Percentiles rank a stretch among this genome's conserved stretches.
phyloP scores from a whole-genome alignment of 2,888 invertebrate species.

The Teleiodes luculella region DNA sequence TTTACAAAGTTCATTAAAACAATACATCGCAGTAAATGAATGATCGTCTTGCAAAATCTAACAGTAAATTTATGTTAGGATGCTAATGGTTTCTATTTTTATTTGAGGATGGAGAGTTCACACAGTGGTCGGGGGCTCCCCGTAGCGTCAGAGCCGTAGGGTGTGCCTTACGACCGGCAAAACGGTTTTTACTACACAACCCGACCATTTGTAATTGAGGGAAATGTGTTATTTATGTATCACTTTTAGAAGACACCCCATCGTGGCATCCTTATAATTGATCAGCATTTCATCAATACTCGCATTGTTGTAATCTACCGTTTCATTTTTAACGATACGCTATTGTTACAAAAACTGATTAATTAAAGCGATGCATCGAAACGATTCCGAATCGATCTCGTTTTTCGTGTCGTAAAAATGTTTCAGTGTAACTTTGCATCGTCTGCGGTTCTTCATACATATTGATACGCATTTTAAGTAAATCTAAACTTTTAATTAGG shows the following conservation, averaged over 20 bases:
- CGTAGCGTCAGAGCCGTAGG: constrained; percentile 56
- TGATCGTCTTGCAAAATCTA: neutral
- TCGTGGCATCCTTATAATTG: constrained; percentile 61
- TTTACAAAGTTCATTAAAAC: neutral
- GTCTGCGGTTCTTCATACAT: constrained; percentile 35
- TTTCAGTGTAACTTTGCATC: constrained; percentile 18
- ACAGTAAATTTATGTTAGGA: constrained; percentile 18
- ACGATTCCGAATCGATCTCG: constrained; percentile 27
- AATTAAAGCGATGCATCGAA: constrained; percentile 35
- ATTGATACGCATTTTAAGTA: constrained; percentile 49
- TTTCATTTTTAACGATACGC: constrained; percentile 41
- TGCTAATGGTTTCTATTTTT: constrained; percentile 35
- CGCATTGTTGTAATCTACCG: constrained; percentile 48
- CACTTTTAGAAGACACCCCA: constrained; percentile 56
- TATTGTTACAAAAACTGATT: constrained; percentile 26
- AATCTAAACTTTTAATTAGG: constrained; percentile 53
- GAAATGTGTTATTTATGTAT: constrained; percentile 65
- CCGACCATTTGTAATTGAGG: constrained; percentile 54
- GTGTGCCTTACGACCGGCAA: constrained; percentile 46
- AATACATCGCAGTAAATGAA: too few relatives aligned
- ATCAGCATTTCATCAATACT: constrained; percentile 60
- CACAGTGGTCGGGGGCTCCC: constrained; percentile 40
- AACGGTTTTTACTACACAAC: constrained; percentile 56
- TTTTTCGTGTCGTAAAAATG: constrained; percentile 31
- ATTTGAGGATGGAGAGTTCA: constrained; percentile 37